These are phyloP conservation scores for Hippasteria phrygiana DNA, from an alignment of 53 echinoderm and acorn worm species.

Conservation along the genomic window DNA sequence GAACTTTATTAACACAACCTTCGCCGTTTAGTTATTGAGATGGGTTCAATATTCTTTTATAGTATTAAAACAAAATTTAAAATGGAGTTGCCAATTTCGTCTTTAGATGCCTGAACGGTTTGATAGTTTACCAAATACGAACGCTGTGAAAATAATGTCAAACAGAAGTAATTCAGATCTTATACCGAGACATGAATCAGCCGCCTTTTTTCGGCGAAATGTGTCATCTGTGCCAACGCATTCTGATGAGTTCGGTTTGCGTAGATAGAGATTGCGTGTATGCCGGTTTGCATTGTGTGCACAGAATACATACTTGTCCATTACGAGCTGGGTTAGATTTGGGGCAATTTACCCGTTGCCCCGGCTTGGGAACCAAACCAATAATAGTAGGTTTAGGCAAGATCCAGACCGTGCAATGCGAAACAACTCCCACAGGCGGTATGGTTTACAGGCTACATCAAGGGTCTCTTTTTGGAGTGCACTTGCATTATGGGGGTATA, in stretches of 20 bases:
- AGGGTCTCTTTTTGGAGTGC: background rate
- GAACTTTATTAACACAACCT: too few relatives aligned
- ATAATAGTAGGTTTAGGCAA: background rate
- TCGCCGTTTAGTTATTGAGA: too few relatives aligned
- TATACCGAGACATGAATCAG: background rate
- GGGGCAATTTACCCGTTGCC: background rate
- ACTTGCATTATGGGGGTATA: background rate
- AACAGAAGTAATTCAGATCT: background rate
- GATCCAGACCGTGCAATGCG: background rate
- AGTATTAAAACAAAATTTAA: too few relatives aligned
- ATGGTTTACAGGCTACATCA: background rate
- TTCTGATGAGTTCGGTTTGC: background rate
- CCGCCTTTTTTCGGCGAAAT: background rate
- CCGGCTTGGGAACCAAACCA: background rate
- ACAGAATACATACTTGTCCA: slow-evolving; percentile 5
- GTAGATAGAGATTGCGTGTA: background rate
- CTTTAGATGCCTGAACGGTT: too few relatives aligned
- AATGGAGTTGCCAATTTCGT: too few relatives aligned
- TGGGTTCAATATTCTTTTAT: too few relatives aligned
- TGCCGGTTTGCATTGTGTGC: slow-evolving; percentile 6
- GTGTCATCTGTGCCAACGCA: background rate
- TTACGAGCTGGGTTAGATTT: background rate
- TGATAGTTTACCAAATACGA: too few relatives aligned
- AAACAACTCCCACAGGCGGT: background rate
- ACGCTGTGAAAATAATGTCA: too few relatives aligned